Percentiles rank a stretch among this genome's conserved stretches.
phyloP scores from a whole-genome alignment of 2,797 vertebrate genomes.

The Parambassis ranga region DNA sequence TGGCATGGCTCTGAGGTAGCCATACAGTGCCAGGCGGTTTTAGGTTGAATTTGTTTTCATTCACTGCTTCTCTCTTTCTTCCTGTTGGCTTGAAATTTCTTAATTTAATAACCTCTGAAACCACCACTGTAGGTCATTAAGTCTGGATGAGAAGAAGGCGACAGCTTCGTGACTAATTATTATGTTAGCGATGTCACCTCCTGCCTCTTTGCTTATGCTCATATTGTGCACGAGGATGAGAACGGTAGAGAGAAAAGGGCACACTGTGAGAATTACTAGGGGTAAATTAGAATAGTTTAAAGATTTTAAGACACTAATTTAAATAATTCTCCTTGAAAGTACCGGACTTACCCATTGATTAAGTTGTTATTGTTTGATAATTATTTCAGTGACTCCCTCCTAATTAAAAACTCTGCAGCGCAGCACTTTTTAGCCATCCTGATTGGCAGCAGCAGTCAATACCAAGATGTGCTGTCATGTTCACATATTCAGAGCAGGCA shows the following conservation, averaged over 20 bases:
- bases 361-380: constrained; percentile 14
- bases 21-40: not conserved
- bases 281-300: not conserved
- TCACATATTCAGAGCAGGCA: constrained; percentile 29
- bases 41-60: not conserved
- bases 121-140: constrained; percentile 30
- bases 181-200: constrained; percentile 30
- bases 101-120: constrained; percentile 31
- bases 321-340: not conserved
- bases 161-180: constrained; percentile 36
- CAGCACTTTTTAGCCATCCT: constrained; percentile 12
- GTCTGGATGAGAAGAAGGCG: constrained; percentile 13
- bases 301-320: not conserved
- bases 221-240: not conserved
- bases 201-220: constrained; percentile 2
- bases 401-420: constrained; percentile 17
- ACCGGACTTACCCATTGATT: not conserved
- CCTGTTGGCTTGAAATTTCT: constrained; percentile 10
- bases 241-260: not conserved
- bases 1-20: not conserved
- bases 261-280: not conserved
- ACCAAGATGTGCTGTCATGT: constrained; percentile 31
- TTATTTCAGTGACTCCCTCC: not conserved
- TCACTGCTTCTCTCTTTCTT: not conserved
- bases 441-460: constrained; percentile 40